These are phyloP conservation scores for Adelphocoris suturalis DNA, from an alignment of 2,888 invertebrate species.

Conservation along the genomic window DNA sequence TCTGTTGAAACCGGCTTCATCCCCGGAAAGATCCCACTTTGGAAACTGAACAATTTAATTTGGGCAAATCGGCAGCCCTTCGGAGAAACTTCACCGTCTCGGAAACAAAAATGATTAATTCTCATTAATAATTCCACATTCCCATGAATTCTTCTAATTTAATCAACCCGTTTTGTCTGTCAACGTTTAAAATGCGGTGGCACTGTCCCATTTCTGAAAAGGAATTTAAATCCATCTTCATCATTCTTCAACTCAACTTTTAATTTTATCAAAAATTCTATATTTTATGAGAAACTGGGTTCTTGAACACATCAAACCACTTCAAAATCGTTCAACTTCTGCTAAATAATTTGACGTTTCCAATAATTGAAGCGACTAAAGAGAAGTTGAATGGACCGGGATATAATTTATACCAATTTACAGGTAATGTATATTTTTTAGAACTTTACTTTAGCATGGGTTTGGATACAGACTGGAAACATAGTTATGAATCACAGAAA, in stretches of 20 bases:
- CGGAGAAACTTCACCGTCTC: not conserved
- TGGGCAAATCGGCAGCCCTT: conserved; percentile 53
- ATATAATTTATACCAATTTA: no score
- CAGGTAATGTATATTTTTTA: no score
- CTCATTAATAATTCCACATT: conserved; percentile 48
- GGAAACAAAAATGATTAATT: conserved; percentile 44
- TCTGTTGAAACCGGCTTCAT: conserved; percentile 69
- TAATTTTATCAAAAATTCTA: no score
- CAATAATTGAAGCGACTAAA: no score
- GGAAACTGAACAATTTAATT: conserved; percentile 70
- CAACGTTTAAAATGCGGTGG: not conserved
- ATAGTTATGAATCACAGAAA: no score
- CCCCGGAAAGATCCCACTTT: conserved; percentile 70
- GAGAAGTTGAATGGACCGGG: no score
- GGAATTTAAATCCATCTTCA: conserved; percentile 56
- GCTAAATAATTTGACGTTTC: no score
- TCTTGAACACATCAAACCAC: no score
- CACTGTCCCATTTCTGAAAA: not conserved
- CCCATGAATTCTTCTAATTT: conserved; percentile 59
- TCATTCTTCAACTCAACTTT: not conserved
- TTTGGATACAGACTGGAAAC: no score
- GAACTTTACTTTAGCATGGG: no score
- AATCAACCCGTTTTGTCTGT: conserved; percentile 38
- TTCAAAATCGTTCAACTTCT: no score
- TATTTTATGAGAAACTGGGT: no score